These are phyloP conservation scores for Agrotis exclamationis DNA, from an alignment of 2,888 invertebrate species.

Conservation along the genomic window DNA sequence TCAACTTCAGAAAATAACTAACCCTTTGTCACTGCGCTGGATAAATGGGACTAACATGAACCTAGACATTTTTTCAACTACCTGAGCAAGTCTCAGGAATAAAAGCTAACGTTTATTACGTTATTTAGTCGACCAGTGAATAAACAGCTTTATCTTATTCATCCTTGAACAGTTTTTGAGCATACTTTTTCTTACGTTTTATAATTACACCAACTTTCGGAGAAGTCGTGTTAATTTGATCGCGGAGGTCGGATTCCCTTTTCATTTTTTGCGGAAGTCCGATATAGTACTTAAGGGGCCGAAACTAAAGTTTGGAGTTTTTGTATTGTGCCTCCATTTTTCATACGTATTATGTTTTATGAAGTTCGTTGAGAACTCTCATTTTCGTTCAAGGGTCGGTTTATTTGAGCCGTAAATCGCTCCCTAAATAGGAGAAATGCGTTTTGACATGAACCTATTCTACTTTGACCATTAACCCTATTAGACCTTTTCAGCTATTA, in stretches of 20 bases:
- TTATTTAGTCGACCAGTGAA: constrained; percentile 22
- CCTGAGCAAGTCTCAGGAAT: too few species aligned
- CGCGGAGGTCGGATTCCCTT: constrained; percentile 59
- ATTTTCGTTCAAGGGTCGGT: constrained; percentile 19
- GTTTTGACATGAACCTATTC: constrained; percentile 33
- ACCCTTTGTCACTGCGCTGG: too few species aligned
- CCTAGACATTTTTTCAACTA: too few species aligned
- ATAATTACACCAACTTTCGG: constrained; percentile 71
- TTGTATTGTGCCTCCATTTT: constrained; percentile 47
- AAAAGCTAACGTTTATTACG: not conserved
- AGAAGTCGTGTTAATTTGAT: constrained; percentile 71
- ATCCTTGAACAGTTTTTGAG: constrained; percentile 56
- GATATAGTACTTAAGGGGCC: constrained; percentile 46
- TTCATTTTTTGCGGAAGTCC: constrained; percentile 49
- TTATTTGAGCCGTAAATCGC: constrained; percentile 6
- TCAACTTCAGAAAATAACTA: too few species aligned
- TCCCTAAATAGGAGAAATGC: constrained; percentile 16
- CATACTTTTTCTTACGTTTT: constrained; percentile 68
- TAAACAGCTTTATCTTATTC: constrained; percentile 47
- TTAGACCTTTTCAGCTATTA: constrained; percentile 58
- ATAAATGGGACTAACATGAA: not conserved
- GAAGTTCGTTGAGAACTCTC: constrained; percentile 29
- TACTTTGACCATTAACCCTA: constrained; percentile 39
- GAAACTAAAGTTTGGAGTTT: constrained; percentile 52
- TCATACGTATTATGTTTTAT: constrained; percentile 33